phyloP scores from a whole-genome alignment of 2,113 vertebrate genomes.

The Vidua macroura region DNA sequence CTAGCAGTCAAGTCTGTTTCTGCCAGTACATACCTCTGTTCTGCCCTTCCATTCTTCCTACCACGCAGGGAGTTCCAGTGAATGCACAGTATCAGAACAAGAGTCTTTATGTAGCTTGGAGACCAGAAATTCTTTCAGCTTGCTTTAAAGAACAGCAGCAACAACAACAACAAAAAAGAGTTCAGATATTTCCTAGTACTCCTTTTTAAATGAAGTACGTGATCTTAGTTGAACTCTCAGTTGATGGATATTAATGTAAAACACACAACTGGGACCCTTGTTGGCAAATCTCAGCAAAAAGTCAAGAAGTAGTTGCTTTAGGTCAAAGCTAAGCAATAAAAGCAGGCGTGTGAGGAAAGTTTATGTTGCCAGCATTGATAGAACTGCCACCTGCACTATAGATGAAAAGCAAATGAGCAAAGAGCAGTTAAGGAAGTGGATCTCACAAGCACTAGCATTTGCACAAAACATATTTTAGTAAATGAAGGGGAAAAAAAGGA shows the following conservation, averaged over 20 bases:
- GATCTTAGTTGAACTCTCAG: not conserved
- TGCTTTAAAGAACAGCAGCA: not conserved
- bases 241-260: not conserved
- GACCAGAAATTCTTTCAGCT: conserved; percentile 11
- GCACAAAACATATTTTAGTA: conserved; percentile 12
- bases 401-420: not conserved
- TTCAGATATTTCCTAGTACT: not conserved
- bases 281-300: conserved; percentile 9
- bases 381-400: not conserved
- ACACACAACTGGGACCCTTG: not conserved
- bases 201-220: not conserved
- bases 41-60: not conserved
- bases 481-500: not conserved
- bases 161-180: not conserved
- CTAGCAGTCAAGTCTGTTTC: not conserved
- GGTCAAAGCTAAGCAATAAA: conserved; percentile 16
- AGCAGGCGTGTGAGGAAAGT: not conserved
- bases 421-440: not conserved
- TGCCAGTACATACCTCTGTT: not conserved
- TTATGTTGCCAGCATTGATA: not conserved
- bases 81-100: not conserved
- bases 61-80: not conserved
- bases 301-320: not conserved
- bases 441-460: not conserved
- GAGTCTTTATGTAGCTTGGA: not conserved